These are phyloP conservation scores for Pterois miles DNA, from an alignment of 2,797 vertebrate species.

Conservation along the genomic window DNA sequence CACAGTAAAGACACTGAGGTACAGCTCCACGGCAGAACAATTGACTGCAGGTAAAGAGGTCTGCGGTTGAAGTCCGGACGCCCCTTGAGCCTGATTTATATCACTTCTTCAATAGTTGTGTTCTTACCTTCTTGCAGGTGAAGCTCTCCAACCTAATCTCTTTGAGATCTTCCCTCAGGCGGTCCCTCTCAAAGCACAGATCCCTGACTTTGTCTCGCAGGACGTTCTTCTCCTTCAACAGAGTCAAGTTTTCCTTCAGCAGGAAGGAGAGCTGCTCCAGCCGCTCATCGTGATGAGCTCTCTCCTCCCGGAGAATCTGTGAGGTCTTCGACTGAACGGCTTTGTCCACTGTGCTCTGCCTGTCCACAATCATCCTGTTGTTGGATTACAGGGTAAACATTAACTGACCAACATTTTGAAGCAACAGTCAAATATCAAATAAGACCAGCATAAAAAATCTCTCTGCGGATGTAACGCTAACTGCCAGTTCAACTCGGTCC, in stretches of 20 bases:
- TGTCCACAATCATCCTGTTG: background rate
- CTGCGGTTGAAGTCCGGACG: conserved; percentile 81
- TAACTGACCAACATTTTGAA: background rate
- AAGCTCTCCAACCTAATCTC: fast-evolving
- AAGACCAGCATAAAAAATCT: background rate
- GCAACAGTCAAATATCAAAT: background rate
- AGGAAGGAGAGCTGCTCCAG: background rate
- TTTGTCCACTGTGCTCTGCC: fast-evolving
- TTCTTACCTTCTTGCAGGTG: background rate
- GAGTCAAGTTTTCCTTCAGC: fast-evolving
- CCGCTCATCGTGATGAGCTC: background rate
- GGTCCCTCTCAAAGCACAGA: background rate
- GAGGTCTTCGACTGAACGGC: fast-evolving
- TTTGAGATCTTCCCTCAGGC: background rate
- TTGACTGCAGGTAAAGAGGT: conserved; percentile 85
- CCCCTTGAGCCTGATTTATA: conserved; percentile 54
- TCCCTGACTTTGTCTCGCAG: background rate
- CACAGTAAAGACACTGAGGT: background rate
- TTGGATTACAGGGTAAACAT: background rate
- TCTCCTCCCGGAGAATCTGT: background rate
- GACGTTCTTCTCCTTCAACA: background rate
- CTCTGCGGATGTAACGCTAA: background rate
- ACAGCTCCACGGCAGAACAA: conserved; percentile 63
- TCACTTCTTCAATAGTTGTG: too few species aligned
- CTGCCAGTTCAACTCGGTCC: too few species aligned